These are phyloP conservation scores for Pseudopleuronectes americanus DNA, from an alignment of 2,797 vertebrate species.

Conservation along the genomic window DNA sequence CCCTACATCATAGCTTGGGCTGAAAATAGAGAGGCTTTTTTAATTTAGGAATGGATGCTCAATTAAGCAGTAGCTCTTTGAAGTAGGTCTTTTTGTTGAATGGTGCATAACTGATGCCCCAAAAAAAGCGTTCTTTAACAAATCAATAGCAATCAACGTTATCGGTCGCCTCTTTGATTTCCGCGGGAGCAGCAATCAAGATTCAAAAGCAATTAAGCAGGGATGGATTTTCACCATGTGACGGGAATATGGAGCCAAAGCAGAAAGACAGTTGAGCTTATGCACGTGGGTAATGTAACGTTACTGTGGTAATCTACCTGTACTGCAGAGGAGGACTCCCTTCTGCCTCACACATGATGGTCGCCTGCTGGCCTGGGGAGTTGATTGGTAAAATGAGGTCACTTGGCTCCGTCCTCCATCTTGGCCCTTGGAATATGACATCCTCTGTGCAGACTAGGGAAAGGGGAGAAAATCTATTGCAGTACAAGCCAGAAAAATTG, in stretches of 20 bases:
- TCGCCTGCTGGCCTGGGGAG: conserved; percentile 79
- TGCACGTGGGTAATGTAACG: conserved; percentile 18
- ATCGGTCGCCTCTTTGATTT: conserved; percentile 64
- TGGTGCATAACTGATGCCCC: conserved; percentile 53
- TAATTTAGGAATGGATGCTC: conserved; percentile 62
- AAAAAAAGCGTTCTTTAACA: conserved; percentile 60
- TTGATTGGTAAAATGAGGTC: conserved; percentile 85
- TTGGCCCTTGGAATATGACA: conserved; percentile 83
- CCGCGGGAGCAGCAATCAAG: conserved; percentile 48
- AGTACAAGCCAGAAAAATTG: conserved; percentile 49
- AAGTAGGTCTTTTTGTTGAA: conserved; percentile 50
- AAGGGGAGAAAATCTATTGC: conserved; percentile 42
- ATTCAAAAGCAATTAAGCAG: conserved; percentile 62
- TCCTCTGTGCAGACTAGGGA: conserved; percentile 79
- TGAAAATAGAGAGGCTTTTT: conserved; percentile 54
- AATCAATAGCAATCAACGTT: conserved; percentile 72
- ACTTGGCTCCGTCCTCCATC: conserved; percentile 82
- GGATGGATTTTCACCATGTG: conserved; percentile 31
- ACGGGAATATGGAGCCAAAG: conserved; percentile 10
- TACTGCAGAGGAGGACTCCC: conserved; percentile 79
- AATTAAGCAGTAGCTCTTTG: conserved; percentile 67
- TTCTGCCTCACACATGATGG: conserved; percentile 79
- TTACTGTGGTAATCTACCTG: conserved; percentile 75
- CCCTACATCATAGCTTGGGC: conserved; percentile 45
- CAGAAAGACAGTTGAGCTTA: conserved; percentile 7